Base-by-base conservation (phyloP, 2,797 vertebrate genomes). In the Perodicticus potto region DNA sequence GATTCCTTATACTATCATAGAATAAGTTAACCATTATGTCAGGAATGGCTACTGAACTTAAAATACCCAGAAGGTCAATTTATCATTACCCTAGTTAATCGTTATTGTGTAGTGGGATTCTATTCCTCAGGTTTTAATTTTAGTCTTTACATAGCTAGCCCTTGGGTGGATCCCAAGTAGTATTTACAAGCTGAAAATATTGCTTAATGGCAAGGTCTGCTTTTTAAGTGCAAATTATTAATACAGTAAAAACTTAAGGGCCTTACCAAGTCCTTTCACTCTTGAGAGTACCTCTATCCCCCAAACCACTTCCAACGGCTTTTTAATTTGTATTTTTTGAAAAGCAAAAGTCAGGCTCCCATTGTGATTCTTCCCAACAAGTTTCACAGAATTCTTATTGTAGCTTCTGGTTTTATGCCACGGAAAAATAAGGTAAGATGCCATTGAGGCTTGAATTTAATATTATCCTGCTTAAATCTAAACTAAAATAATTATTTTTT, bases 401-500 rank as follows among this genome's bases (percentile, higher is more conserved):
- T 94, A 69, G 78, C 78, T 3, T 96, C 80, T 95, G 93, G 61
- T 97, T 98, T 93, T 94, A 55, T 91, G 96, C 96, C 74, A 86
- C 94, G 96, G 98, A 97, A 98, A 97, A 98, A 97, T 86, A 97
- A 95, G 65, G 57, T 45, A 95, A 96, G 89, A 86, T 67, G 93
- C 91, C 23, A 23, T 55, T 57, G n/a, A 49, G 81, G 86, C 89
- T 97, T 92, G 96, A 97, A 98, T 97, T 95, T 97, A 88, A 73
- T 96, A 96, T 96, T 95, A 97, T 74, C 93, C 45, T 95, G 89
- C 95, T 97, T 69, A 95, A 98, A 98, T 98, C 97, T 97, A 98
- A 98, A 98, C 97, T 98, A 98, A 98, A 98, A 98, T 97, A 81
- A 91, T 98, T 96, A 94, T 97, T 97, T 97, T 17, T 17, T 53